Base-by-base conservation (phyloP, 2,113 vertebrate species). In the Rallus limicola region DNA sequence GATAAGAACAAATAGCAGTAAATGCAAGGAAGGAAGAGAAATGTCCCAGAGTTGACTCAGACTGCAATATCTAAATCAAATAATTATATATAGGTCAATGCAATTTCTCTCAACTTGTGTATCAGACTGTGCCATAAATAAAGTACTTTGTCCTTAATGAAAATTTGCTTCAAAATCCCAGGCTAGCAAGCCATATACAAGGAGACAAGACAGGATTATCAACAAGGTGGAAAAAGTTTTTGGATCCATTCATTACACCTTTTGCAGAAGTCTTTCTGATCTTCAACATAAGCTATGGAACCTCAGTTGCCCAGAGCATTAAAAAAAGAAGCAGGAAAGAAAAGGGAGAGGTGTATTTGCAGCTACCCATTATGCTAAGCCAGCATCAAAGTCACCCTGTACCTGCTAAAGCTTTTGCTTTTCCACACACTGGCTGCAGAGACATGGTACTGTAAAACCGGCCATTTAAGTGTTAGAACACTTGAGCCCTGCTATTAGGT, bases 31-130 rank as follows among this genome's bases (percentile, higher is more conserved):
- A 92, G 25, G 44, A 63, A 86, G 44, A 86, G n/a, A 67, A 69
- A 78, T 60, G 59, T 46, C 69, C 62, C 71, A 86, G 74, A 86
- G 46, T 62, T 83, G 76, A 90, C 83, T 90, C 75, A 50, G 76
- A 84, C 86, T 77, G 34, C 11, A 33, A 16, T 44, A 83, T 76
- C 90, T 62, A 88, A 82, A 95, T 83, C 83, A 90, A 92, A 91
- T 80, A 58, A 90, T 90, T 94, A 85, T 29, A 86, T 83, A 62
- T 74, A 95, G 60, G 65, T 94, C 86, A 96, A 19, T 26, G 10
- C 33, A 48, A 59, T 86, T 84, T 82, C 68, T 77, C 25, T 71
- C 67, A 91, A 75, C 21, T 25, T 50, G 21, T 56, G 93, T 44
- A 16, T 80, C 81, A 82, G 33, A 70, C 24, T 85, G 31, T 13